Percentiles rank a stretch among this genome's conserved stretches.
Evolutionary conservation across 2,113 vertebrate genomes (phyloP).

Genomic region (Scartelaos histophorus): DNA sequence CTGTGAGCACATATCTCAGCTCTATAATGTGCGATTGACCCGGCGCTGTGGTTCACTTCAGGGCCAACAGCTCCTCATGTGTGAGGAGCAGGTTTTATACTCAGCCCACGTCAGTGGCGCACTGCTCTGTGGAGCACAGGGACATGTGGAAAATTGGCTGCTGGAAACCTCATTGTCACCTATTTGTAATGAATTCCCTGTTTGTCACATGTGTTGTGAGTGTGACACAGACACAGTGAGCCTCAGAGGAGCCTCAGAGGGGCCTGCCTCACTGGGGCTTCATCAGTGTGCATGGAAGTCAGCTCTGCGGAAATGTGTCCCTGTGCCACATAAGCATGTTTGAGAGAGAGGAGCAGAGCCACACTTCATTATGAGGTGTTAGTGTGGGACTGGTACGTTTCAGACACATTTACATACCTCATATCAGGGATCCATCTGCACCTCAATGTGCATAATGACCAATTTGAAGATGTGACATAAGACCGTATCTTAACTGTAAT

Average conservation of each 20-base stretch:
- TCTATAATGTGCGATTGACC: slow-evolving; percentile 32
- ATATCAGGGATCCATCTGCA: slow-evolving; percentile 71
- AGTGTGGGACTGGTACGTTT: slow-evolving; percentile 66
- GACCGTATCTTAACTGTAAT: slow-evolving; percentile 1
- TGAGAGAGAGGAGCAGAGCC: slow-evolving; percentile 47
- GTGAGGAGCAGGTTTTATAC: slow-evolving; percentile 47
- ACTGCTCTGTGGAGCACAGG: slow-evolving; percentile 49
- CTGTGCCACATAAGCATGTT: slow-evolving; percentile 68
- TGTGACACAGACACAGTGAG: slow-evolving; percentile 49
- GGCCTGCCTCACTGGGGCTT: slow-evolving; percentile 43
- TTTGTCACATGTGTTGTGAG: slow-evolving; percentile 64
- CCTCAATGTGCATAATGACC: slow-evolving; percentile 66
- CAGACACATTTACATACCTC: slow-evolving; percentile 58
- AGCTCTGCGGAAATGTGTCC: slow-evolving; percentile 75
- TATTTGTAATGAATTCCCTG: slow-evolving; percentile 81
- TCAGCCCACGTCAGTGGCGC: slow-evolving; percentile 53
- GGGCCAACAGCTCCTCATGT: slow-evolving; percentile 39
- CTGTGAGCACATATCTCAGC: slow-evolving; percentile 28
- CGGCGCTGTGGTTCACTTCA: slow-evolving; percentile 25
- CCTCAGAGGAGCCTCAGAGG: slow-evolving; percentile 12
- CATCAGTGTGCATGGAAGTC: slow-evolving; percentile 72
- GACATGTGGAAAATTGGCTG: slow-evolving; percentile 62
- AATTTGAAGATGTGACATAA: slow-evolving; percentile 70
- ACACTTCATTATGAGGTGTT: slow-evolving; percentile 76
- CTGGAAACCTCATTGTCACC: slow-evolving; percentile 83